These are phyloP conservation scores for Orycteropus afer DNA, from an alignment of 2,113 vertebrate genomes.

Conservation along the genomic window DNA sequence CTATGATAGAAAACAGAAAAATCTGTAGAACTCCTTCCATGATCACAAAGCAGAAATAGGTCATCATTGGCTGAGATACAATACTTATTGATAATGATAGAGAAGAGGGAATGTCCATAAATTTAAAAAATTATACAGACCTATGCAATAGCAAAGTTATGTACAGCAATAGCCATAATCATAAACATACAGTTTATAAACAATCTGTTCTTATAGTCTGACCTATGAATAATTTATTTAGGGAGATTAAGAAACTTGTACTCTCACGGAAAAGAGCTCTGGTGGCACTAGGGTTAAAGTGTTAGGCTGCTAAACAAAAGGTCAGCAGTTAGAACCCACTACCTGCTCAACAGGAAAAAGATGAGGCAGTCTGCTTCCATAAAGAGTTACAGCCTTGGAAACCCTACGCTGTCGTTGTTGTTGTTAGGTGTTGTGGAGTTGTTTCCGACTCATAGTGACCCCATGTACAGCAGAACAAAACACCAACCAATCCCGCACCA, in stretches of 20 bases:
- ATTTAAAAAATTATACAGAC: not conserved
- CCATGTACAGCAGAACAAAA: too few species aligned
- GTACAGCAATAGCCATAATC: not conserved
- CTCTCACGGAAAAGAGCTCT: not conserved
- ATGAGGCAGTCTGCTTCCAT: too few species aligned
- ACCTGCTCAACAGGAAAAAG: too few species aligned
- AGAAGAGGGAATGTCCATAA: not conserved
- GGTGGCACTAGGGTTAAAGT: too few species aligned
- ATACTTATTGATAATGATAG: conserved; percentile 11
- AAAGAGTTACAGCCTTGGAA: too few species aligned
- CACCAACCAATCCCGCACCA: too few species aligned
- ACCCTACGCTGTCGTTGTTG: too few species aligned
- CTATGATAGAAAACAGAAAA: not conserved
- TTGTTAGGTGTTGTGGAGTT: too few species aligned
- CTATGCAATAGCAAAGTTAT: not conserved
- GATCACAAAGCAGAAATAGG: not conserved
- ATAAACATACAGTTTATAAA: conserved; percentile 43
- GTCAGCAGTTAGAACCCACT: too few species aligned
- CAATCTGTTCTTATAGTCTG: not conserved
- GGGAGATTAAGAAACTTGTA: not conserved
- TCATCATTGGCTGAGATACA: not conserved
- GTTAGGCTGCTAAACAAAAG: too few species aligned
- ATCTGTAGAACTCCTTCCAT: not conserved
- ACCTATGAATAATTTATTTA: conserved; percentile 32
- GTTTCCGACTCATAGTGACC: too few species aligned